Percentiles rank a stretch among this genome's conserved stretches.
These are phyloP conservation scores for Hirudinaria manillensis DNA, from an alignment of 2,888 invertebrate genomes.

Conservation along the genomic window DNA sequence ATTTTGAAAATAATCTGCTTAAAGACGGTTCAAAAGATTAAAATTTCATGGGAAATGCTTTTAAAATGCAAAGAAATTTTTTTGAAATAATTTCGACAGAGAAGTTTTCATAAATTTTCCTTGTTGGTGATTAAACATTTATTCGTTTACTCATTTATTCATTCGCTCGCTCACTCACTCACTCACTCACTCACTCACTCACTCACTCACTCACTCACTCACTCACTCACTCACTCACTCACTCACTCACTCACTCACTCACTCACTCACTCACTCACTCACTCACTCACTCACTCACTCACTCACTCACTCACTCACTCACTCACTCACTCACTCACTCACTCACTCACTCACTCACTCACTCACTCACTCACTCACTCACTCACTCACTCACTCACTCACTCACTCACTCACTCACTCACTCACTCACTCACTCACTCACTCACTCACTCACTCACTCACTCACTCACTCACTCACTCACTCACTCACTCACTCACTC, in stretches of 20 bases:
- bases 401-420: not conserved
- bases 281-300: slow-evolving; percentile 19
- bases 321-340: not conserved
- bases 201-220: not conserved
- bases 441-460: not conserved
- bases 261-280: slow-evolving; percentile 22
- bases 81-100: too few relatives aligned
- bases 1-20: too few relatives aligned
- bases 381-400: not conserved
- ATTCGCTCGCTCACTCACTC: not conserved
- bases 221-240: not conserved
- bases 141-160: not conserved
- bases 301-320: slow-evolving; percentile 10
- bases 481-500: not conserved
- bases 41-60: too few relatives aligned
- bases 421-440: not conserved
- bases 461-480: not conserved
- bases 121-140: too few relatives aligned
- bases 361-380: not conserved
- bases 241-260: not conserved
- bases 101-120: too few relatives aligned
- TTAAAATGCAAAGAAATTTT: too few relatives aligned
- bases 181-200: not conserved
- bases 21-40: too few relatives aligned
- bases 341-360: not conserved